Percentiles rank a stretch among this genome's conserved stretches.
Evolutionary conservation across 2,113 vertebrate species (phyloP).

Genomic region (Campylomormyrus tamandua): DNA sequence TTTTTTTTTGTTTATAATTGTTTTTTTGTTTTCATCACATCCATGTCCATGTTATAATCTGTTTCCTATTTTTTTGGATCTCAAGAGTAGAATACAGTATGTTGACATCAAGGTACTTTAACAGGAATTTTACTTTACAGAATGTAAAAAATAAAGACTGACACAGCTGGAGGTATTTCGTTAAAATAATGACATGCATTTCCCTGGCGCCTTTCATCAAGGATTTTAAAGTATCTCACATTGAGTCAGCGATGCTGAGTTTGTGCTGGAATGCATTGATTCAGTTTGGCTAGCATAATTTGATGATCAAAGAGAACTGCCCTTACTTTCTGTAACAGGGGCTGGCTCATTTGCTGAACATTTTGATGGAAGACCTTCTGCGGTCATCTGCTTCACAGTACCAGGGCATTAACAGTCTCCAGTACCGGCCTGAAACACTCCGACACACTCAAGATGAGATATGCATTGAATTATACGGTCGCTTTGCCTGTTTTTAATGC

Average conservation of each 20-base stretch:
- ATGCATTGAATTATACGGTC: neutral
- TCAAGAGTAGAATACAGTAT: conserved; percentile 8
- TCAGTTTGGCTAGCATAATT: neutral
- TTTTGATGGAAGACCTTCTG: neutral
- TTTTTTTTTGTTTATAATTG: neutral
- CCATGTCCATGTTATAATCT: neutral
- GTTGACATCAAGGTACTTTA: neutral
- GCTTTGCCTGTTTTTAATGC: neutral
- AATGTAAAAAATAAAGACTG: neutral
- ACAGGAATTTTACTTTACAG: neutral
- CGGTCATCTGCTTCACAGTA: neutral
- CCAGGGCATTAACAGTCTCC: neutral
- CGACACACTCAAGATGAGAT: neutral
- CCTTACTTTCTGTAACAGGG: neutral
- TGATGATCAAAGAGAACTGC: neutral
- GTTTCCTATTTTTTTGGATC: neutral
- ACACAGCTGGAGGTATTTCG: neutral
- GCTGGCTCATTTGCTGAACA: neutral
- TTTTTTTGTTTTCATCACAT: neutral
- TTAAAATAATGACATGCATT: neutral
- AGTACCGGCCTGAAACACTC: neutral
- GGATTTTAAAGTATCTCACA: neutral
- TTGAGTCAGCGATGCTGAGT: neutral
- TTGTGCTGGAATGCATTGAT: neutral
- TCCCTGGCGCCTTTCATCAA: neutral